phyloP scores from a whole-genome alignment of 2,797 vertebrate species.

The Chloroceryle amazona region DNA sequence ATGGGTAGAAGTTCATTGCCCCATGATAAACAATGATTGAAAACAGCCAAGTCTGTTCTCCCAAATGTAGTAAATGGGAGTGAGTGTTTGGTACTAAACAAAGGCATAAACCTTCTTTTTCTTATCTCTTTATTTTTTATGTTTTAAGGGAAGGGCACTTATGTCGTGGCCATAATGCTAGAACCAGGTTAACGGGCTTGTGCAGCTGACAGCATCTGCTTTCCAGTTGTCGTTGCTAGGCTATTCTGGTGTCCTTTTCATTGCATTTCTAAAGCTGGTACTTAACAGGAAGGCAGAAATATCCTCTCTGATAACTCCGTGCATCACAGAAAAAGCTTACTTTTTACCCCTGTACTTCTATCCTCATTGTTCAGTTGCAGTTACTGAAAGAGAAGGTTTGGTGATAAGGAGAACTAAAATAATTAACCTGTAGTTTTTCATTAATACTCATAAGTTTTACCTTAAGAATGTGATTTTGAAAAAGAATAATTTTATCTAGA shows the following conservation, averaged over 20 bases:
- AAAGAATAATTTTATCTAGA: slow-evolving; percentile 21
- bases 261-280: background rate
- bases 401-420: background rate
- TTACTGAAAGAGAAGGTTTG: background rate
- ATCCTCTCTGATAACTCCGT: background rate
- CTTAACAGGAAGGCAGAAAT: background rate
- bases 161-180: background rate
- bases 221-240: background rate
- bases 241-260: background rate
- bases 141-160: background rate
- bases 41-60: background rate
- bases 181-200: background rate
- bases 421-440: background rate
- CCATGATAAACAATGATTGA: background rate
- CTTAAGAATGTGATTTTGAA: slow-evolving; percentile 7
- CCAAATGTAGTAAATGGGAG: background rate
- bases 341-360: background rate
- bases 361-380: background rate
- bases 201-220: background rate
- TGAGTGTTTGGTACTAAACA: background rate
- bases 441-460: background rate
- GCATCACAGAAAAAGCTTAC: background rate
- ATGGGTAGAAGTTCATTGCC: background rate
- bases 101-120: background rate
- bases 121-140: background rate